phyloP scores from a whole-genome alignment of 2,888 invertebrate species.

The Drosophila picticornis region DNA sequence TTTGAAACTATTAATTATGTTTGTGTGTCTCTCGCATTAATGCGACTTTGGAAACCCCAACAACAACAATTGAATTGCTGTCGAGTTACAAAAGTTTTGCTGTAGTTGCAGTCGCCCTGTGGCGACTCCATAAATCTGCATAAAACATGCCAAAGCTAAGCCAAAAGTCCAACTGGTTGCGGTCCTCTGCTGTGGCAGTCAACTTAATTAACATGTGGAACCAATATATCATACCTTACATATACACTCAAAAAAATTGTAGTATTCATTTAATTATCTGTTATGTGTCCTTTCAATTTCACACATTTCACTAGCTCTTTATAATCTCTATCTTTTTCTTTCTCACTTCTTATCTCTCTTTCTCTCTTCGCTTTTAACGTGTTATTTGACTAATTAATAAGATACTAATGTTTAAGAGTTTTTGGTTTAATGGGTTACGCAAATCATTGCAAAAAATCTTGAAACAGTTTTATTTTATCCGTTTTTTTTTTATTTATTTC shows the following conservation, averaged over 20 bases:
- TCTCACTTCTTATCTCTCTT: background rate
- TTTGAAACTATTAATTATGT: constrained; percentile 71
- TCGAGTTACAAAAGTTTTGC: constrained; percentile 59
- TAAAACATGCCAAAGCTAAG: constrained; percentile 50
- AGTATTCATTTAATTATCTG: background rate
- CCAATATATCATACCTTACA: constrained; percentile 51
- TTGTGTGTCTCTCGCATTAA: constrained; percentile 27
- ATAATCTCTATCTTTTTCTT: background rate
- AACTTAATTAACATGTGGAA: constrained; percentile 72
- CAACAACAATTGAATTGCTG: constrained; percentile 42
- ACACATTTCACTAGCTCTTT: background rate
- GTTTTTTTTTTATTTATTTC: background rate
- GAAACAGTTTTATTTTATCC: background rate
- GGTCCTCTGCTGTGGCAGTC: constrained; percentile 40
- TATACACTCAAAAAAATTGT: background rate
- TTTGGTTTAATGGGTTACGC: background rate
- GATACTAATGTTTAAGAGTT: background rate
- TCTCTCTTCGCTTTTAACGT: background rate
- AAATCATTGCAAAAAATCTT: background rate
- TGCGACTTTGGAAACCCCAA: constrained; percentile 41
- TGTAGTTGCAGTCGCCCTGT: constrained; percentile 53
- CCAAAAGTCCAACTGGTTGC: constrained; percentile 30
- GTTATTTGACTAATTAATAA: background rate
- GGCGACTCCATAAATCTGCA: constrained; percentile 69
- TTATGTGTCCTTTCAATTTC: background rate